These are phyloP conservation scores for Cassiopea andromeda DNA, from an alignment of 30 jellyfish, hydroid and myxozoan species.

Conservation along the genomic window DNA sequence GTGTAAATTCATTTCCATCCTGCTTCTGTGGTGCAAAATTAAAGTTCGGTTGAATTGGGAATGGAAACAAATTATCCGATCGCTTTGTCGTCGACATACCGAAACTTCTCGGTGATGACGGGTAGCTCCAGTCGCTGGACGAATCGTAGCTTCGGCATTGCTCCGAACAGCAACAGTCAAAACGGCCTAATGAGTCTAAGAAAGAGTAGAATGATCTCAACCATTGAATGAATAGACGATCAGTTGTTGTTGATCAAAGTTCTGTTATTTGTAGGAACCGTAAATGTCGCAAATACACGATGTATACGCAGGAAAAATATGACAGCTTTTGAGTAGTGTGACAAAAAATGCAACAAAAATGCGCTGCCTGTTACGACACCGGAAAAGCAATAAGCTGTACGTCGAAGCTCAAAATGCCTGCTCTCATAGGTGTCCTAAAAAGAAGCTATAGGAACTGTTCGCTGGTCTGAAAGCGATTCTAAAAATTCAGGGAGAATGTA, in stretches of 20 bases:
- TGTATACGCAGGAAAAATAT: too few relatives aligned
- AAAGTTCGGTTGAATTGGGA: constrained; percentile 24
- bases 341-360: too few relatives aligned
- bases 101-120: constrained; percentile 66
- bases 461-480: too few relatives aligned
- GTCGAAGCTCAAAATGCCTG: too few relatives aligned
- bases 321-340: too few relatives aligned
- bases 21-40: constrained; percentile 1
- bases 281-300: too few relatives aligned
- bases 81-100: constrained; percentile 48
- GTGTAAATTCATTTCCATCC: background rate
- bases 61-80: constrained; percentile 3
- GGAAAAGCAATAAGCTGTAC: too few relatives aligned
- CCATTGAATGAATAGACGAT: background rate
- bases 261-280: too few relatives aligned
- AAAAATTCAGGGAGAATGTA: too few relatives aligned
- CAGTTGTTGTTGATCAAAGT: background rate
- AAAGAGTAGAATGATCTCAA: background rate
- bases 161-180: constrained; percentile 69
- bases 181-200: constrained; percentile 48
- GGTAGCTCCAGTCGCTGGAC: constrained; percentile 72
- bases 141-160: constrained; percentile 74
- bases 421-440: too few relatives aligned
- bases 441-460: too few relatives aligned
- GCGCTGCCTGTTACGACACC: too few relatives aligned